phyloP scores from a whole-genome alignment of 2,888 invertebrate genomes.

The Polydrusus cervinus region DNA sequence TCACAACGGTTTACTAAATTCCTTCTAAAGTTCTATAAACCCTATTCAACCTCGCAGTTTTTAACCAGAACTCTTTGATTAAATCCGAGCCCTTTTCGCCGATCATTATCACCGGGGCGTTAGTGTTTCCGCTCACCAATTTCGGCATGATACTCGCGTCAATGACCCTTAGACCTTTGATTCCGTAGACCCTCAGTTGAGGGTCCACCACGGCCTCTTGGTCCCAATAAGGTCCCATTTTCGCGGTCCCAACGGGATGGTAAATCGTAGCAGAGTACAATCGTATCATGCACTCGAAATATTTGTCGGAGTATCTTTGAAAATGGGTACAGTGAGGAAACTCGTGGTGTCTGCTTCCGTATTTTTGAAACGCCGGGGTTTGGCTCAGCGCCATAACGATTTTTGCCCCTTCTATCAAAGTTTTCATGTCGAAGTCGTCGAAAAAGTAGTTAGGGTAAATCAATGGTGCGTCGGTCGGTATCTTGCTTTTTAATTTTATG shows the following conservation, averaged over 20 bases:
- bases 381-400: conserved; percentile 86
- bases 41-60: conserved; percentile 60
- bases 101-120: conserved; percentile 91
- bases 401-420: conserved; percentile 89
- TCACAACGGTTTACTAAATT: conserved; percentile 39
- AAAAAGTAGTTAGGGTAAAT: conserved; percentile 94
- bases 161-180: conserved; percentile 85
- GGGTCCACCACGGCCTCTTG: conserved; percentile 88
- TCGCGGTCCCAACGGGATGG: conserved; percentile 87
- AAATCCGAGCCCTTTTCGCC: conserved; percentile 92
- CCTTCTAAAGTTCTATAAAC: conserved; percentile 40
- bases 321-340: conserved; percentile 86
- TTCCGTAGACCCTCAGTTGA: conserved; percentile 85
- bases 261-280: conserved; percentile 89
- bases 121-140: conserved; percentile 89
- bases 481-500: conserved; percentile 85
- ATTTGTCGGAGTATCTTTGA: conserved; percentile 81
- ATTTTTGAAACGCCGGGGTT: conserved; percentile 84
- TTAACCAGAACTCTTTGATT: conserved; percentile 89
- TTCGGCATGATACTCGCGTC: conserved; percentile 93
- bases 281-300: conserved; percentile 91
- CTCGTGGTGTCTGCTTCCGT: conserved; percentile 81
- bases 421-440: conserved; percentile 86
- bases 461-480: conserved; percentile 86
- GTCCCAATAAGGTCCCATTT: conserved; percentile 93